A percentile compares a stretch with the other conserved stretches of the same genome.
These are phyloP conservation scores for Ceyx melanurus DNA, from an alignment of 2,113 vertebrate genomes.

Conservation along the genomic window DNA sequence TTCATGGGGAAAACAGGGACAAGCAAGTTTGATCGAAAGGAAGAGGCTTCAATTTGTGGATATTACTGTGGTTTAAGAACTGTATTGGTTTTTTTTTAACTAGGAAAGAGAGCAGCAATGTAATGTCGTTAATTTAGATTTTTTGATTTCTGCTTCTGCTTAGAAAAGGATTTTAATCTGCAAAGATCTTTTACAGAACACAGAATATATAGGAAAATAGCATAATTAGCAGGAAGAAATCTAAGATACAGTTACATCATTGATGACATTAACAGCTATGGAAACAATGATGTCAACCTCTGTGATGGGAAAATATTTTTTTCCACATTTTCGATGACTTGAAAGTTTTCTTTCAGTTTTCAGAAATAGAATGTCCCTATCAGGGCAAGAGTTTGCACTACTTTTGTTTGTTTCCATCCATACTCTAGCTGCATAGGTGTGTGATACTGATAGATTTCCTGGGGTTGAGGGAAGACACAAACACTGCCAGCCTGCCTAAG, in stretches of 20 bases:
- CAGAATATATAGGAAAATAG: conserved; percentile 11
- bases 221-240: conserved; percentile 53
- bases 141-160: conserved; percentile 31
- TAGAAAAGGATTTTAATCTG: conserved; percentile 11
- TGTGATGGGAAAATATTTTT: not conserved
- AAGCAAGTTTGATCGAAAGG: not conserved
- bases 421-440: not conserved
- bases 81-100: not conserved
- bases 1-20: not conserved
- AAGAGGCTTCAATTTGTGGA: not conserved
- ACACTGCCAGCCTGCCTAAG: not conserved
- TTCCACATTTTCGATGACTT: not conserved
- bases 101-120: not conserved
- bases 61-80: not conserved
- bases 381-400: not conserved
- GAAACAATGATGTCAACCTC: conserved; percentile 34
- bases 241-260: not conserved
- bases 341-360: not conserved
- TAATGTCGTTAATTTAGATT: conserved; percentile 1
- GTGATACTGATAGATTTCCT: not conserved
- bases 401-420: not conserved
- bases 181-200: conserved; percentile 27
- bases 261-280: conserved; percentile 38
- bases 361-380: not conserved
- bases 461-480: not conserved